These are phyloP conservation scores for Cantharis nigra DNA, from an alignment of 2,888 invertebrate genomes.

Conservation along the genomic window DNA sequence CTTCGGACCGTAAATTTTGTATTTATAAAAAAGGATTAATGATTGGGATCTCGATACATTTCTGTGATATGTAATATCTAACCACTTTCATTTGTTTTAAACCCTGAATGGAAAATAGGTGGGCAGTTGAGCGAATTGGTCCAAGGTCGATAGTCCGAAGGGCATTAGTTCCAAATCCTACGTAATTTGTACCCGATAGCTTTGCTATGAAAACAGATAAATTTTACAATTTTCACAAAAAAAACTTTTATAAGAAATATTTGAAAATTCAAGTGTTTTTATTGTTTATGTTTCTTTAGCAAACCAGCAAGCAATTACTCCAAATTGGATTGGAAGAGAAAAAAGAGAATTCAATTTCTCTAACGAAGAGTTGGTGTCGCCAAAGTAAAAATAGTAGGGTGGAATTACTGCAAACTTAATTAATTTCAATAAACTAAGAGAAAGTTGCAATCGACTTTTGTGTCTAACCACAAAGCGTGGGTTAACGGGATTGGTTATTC, in stretches of 20 bases:
- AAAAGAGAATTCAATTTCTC: not conserved
- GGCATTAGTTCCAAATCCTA: conserved; percentile 34
- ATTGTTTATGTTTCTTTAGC: no score
- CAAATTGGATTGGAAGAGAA: no score
- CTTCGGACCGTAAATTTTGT: no score
- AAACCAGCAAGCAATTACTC: no score
- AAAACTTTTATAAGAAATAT: no score
- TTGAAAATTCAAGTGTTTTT: no score
- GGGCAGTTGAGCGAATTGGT: conserved; percentile 42
- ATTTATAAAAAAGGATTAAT: no score
- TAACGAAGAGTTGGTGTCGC: not conserved
- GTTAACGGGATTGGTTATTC: not conserved
- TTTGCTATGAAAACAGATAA: not conserved
- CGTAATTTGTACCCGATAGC: conserved; percentile 6
- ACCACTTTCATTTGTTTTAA: conserved; percentile 40
- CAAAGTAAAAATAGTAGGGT: not conserved
- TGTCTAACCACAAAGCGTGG: not conserved
- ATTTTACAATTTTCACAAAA: not conserved
- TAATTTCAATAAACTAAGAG: not conserved
- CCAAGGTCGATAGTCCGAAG: conserved; percentile 42
- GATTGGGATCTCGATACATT: not conserved
- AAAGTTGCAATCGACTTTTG: not conserved
- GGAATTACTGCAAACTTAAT: not conserved
- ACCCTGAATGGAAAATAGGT: conserved; percentile 38
- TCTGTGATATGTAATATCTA: not conserved